Percentiles rank a stretch among this genome's conserved stretches.
These are phyloP conservation scores for western clawed frog (Xenopus tropicalis) DNA, from an alignment of 2,113 vertebrate genomes.

Conservation along the genomic window DNA sequence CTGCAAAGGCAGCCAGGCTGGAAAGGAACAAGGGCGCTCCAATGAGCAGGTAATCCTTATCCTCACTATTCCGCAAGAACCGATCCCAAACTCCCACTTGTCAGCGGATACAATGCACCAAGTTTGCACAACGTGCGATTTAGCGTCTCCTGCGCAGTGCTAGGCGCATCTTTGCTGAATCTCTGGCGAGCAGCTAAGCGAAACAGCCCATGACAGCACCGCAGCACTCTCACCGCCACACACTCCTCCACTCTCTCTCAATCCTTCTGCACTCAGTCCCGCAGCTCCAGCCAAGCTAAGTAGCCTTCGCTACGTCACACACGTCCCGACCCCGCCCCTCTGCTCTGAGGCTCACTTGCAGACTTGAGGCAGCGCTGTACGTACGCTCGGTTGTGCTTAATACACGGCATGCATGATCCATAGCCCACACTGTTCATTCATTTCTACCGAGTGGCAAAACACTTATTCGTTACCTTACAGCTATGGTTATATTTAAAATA, in stretches of 20 bases:
- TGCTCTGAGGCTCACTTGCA: too few species aligned
- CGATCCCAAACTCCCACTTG: too few species aligned
- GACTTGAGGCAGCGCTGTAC: too few species aligned
- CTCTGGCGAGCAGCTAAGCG: background rate
- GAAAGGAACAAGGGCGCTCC: slow-evolving; percentile 12
- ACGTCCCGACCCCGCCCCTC: background rate
- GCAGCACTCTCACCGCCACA: background rate
- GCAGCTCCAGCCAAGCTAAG: background rate
- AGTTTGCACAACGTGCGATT: background rate
- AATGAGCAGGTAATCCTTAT: background rate
- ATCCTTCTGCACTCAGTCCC: background rate
- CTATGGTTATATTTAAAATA: too few species aligned
- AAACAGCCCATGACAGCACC: slow-evolving; percentile 15
- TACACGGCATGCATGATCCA: too few species aligned
- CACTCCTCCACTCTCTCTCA: background rate
- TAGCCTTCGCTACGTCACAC: background rate
- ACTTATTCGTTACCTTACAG: too few species aligned
- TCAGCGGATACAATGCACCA: background rate
- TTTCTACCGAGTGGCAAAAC: too few species aligned
- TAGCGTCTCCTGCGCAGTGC: background rate
- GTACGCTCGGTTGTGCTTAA: too few species aligned
- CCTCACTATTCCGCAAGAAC: too few species aligned
- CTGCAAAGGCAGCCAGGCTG: background rate
- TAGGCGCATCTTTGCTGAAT: background rate
- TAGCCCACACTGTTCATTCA: too few species aligned